These are phyloP conservation scores for Choristoneura fumiferana DNA, from an alignment of 1,140 invertebrate species.

Conservation along the genomic window DNA sequence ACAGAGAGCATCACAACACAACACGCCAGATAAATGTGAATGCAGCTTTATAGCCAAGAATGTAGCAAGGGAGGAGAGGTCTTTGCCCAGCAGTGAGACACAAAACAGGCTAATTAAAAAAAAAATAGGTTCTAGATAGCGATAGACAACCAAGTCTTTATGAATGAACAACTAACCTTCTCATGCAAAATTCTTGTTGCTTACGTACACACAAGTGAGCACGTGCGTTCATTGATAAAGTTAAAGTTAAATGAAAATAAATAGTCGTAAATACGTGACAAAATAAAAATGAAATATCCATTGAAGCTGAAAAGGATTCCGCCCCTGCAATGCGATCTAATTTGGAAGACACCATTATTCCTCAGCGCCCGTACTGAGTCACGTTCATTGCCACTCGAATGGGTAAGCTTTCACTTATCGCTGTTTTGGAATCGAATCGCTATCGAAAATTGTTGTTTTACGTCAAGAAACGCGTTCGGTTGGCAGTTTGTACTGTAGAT, in stretches of 20 bases:
- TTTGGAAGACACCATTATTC: constrained; percentile 42
- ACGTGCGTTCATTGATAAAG: no score
- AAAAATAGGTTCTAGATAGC: no score
- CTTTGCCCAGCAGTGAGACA: no score
- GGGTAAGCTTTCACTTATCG: constrained; percentile 33
- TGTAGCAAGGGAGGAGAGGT: no score
- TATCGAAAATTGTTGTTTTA: constrained; percentile 29
- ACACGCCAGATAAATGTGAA: no score
- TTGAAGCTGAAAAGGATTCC: constrained; percentile 30
- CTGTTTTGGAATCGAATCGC: constrained; percentile 29
- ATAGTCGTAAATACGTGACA: constrained; percentile 30
- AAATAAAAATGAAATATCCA: constrained; percentile 35
- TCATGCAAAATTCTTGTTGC: no score
- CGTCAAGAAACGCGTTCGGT: constrained; percentile 21
- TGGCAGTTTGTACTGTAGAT: constrained; percentile 20
- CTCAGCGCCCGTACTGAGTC: constrained; percentile 32
- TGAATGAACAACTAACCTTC: no score
- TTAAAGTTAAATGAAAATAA: neutral
- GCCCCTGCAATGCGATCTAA: constrained; percentile 41
- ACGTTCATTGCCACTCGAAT: constrained; percentile 41
- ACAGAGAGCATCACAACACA: no score
- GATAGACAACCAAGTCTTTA: no score
- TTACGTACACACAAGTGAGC: no score
- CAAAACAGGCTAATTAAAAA: no score
- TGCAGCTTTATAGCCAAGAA: no score